A percentile compares a stretch with the other conserved stretches of the same genome.
Conservation (phyloP, 2,797 vertebrate genomes). For the Sandelia bainsii region DNA sequence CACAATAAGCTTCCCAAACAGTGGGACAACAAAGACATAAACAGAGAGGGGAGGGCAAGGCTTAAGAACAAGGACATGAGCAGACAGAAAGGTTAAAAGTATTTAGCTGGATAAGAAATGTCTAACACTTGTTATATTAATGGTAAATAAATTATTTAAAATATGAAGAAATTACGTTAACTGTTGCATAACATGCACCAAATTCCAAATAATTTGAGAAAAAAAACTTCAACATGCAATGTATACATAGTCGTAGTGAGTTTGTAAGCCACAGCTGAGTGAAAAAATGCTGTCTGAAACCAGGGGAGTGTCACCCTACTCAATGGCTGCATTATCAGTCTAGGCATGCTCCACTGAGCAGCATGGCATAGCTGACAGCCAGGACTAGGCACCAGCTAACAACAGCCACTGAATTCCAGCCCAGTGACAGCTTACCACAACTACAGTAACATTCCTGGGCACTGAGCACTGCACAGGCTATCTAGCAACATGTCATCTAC, state of each 20-base stretch:
- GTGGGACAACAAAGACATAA: slow-evolving; percentile 57
- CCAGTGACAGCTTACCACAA: slow-evolving; percentile 80
- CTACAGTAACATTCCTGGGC: slow-evolving; percentile 80
- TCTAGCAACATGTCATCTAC: slow-evolving; percentile 70
- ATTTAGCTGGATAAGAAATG: slow-evolving; percentile 21
- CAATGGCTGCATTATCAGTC: slow-evolving; percentile 83
- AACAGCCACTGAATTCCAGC: slow-evolving; percentile 79
- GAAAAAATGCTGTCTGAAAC: slow-evolving; percentile 67
- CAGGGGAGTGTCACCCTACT: slow-evolving; percentile 72
- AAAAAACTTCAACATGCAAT: slow-evolving; percentile 12
- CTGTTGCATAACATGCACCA: not conserved
- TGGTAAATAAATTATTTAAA: slow-evolving; percentile 22
- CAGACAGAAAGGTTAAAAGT: slow-evolving; percentile 26
- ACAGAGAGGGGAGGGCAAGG: slow-evolving; percentile 44
- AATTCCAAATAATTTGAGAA: slow-evolving; percentile 5
- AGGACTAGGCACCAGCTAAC: slow-evolving; percentile 77
- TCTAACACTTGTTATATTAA: not conserved
- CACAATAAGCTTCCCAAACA: slow-evolving; percentile 61
- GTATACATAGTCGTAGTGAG: slow-evolving; percentile 46
- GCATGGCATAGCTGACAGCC: slow-evolving; percentile 83
- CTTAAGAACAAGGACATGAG: slow-evolving; percentile 46
- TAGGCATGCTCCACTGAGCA: slow-evolving; percentile 77
- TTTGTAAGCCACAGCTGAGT: slow-evolving; percentile 77
- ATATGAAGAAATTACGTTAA: slow-evolving; percentile 17
- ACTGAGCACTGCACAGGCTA: slow-evolving; percentile 66